Evolutionary conservation across 2,888 invertebrate species (phyloP), one percentile per base, ranked within the genome.

Genomic region (Gnatocerus cornutus): DNA sequence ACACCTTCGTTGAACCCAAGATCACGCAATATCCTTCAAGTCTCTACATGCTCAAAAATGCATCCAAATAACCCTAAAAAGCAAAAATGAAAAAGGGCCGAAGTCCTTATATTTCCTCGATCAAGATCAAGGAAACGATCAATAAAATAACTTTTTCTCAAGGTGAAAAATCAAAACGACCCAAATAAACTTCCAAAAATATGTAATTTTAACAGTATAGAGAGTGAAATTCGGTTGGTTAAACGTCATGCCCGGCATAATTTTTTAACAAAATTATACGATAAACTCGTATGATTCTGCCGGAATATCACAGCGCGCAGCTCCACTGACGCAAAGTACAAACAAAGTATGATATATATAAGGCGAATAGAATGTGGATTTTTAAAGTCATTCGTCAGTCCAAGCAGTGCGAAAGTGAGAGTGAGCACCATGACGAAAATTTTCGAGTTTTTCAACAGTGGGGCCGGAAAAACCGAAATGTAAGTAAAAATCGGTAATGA

Each of bases 361-460:
- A 29, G 46, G 43, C 10, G 59, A 29, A 45, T 6, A 7, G 41
- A 12, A 41, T 6, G 41, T 41, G 41, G 41, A 41, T n/a, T 33
- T 33, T 33, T 33, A 33, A 33, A 33, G 33, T 33, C 33, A 6
- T 33, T 33, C 33, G 14, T 43, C 9, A 3, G 37, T 4, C 9
- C 21, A 7, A 4, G n/a, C n/a, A 56, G 27, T 55, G 43, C 58
- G 43, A n/a, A 12, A 9, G 62, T 39, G 39, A 37, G 30, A 41
- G 58, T 58, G 37, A 12, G 27, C 5, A 46, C 46, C 10, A 46
- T 30, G 39, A 21, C 33, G 3, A 61, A 71, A 37, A 68, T 68
- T 50, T 59, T 59, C 37, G 61, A 67, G 8, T 67, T 50, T 48
- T 65, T 65, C 27, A 65, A 5, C 12, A 65, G 37, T 33, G 6